Evolutionary conservation across 2,888 invertebrate genomes (phyloP).

Genomic region (Eudemis profundana): DNA sequence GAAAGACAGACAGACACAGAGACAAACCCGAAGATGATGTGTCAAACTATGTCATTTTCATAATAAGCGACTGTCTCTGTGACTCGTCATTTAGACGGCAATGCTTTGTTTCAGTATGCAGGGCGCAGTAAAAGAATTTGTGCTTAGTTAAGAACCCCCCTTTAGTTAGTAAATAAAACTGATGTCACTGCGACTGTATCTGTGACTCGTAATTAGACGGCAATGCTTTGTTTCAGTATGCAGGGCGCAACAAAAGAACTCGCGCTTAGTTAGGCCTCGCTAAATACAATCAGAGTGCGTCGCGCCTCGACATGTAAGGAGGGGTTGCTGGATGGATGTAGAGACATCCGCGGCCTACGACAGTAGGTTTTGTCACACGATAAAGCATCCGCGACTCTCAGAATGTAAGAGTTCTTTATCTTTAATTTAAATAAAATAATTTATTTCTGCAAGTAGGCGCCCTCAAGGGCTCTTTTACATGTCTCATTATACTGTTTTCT

Average conservation of each 20-base stretch:
- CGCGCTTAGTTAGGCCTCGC: constrained; percentile 41
- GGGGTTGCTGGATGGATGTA: background rate
- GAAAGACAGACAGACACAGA: no score
- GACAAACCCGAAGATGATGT: no score
- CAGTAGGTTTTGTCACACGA: no score
- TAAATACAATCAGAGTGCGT: constrained; percentile 41
- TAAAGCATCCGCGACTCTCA: no score
- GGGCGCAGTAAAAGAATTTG: constrained; percentile 35
- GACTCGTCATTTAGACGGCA: constrained; percentile 12
- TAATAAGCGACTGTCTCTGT: constrained; percentile 18
- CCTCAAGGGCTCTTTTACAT: no score
- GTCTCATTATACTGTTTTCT: no score
- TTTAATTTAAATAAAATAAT: no score
- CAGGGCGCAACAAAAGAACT: constrained; percentile 39
- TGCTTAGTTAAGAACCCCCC: constrained; percentile 44
- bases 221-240: constrained; percentile 38
- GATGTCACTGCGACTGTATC: constrained; percentile 22
- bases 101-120: constrained; percentile 40
- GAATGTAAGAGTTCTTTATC: no score
- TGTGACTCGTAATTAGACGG: constrained; percentile 12
- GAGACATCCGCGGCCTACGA: background rate
- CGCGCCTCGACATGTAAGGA: constrained; percentile 15
- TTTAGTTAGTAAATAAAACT: constrained; percentile 3
- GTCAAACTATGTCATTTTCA: constrained; percentile 16
- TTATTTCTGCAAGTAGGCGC: no score